Conservation (phyloP, 2,888 invertebrate genomes). For the Thyatira batis region DNA sequence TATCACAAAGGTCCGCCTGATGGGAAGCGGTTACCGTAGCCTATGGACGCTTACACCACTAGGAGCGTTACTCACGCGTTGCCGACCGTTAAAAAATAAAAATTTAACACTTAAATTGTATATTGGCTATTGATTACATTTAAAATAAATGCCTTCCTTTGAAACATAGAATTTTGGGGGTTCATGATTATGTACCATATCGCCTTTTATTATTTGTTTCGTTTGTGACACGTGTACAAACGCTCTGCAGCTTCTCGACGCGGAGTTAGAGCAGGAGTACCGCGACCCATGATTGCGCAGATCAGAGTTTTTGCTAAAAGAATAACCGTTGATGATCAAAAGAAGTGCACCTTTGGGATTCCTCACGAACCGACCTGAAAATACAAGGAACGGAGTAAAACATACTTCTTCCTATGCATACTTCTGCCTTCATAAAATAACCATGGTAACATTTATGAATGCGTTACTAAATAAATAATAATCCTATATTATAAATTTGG, state of each 20-base stretch:
- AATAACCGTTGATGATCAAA: constrained; percentile 28
- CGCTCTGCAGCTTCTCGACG: constrained; percentile 29
- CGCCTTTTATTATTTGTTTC: constrained; percentile 4
- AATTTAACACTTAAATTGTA: no score
- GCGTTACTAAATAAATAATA: no score
- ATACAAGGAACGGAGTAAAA: neutral
- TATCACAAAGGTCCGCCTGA: no score
- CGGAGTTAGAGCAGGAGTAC: constrained; percentile 38
- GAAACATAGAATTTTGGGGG: neutral
- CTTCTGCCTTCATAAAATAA: no score
- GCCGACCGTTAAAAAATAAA: no score
- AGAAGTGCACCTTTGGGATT: constrained; percentile 18
- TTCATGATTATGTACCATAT: constrained; percentile 15
- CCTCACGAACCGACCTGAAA: neutral
- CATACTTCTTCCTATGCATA: no score
- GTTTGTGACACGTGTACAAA: constrained; percentile 6
- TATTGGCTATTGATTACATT: no score
- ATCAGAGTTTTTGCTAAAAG: constrained; percentile 24
- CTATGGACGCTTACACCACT: no score
- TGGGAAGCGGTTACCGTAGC: no score
- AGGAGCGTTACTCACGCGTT: no score
- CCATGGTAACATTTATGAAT: no score
- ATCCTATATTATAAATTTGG: no score
- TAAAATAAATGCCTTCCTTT: neutral
- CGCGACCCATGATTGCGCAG: constrained; percentile 25